Evolutionary conservation across 2,888 invertebrate genomes (phyloP).

Genomic region (Chrysolina oricalcia): DNA sequence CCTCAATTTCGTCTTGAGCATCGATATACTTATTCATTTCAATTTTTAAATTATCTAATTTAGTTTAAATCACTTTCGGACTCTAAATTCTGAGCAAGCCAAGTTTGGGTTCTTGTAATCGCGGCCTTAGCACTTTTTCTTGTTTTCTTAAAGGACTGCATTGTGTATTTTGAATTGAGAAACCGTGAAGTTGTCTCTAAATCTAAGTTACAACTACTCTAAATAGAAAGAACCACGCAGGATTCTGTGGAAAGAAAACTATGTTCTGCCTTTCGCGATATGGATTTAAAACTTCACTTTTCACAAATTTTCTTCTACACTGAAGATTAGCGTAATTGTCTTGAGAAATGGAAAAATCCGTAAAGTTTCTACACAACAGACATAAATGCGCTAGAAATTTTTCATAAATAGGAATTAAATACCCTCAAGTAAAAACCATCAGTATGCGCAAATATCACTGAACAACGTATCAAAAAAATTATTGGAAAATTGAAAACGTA

Average conservation of each 20-base stretch:
- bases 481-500: background rate
- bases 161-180: background rate
- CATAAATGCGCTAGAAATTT: background rate
- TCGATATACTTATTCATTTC: background rate
- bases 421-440: background rate
- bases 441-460: background rate
- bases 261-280: background rate
- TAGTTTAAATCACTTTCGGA: slow-evolving; percentile 20
- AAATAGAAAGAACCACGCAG: slow-evolving; percentile 1
- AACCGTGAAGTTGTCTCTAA: background rate
- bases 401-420: background rate
- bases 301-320: background rate
- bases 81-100: slow-evolving; percentile 16
- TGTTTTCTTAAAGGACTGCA: background rate
- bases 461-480: background rate
- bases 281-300: background rate
- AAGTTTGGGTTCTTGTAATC: slow-evolving; percentile 20
- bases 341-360: background rate
- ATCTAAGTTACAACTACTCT: slow-evolving; percentile 4
- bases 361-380: background rate
- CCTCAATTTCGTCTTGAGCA: background rate
- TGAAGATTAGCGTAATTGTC: background rate
- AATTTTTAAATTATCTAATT: background rate
- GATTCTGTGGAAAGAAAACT: slow-evolving; percentile 1
- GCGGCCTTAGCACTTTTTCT: slow-evolving; percentile 18